These are phyloP conservation scores for Jordanella pulchra DNA, from an alignment of 2,797 vertebrate species.

Conservation along the genomic window DNA sequence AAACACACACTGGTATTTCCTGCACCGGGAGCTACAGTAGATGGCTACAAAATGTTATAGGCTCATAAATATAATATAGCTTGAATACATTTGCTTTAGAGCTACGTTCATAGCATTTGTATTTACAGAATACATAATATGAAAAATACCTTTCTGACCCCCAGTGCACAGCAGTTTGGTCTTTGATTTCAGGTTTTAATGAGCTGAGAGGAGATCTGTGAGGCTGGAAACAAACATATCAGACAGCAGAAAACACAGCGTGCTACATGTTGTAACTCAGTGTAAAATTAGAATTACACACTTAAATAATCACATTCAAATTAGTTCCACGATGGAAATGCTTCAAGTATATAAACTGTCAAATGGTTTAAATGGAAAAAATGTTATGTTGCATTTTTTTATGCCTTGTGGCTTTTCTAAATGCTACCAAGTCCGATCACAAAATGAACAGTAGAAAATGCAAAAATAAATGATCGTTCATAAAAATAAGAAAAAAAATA, in stretches of 20 bases:
- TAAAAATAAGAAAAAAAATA: not conserved
- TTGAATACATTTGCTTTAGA: constrained; percentile 73
- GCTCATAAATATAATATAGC: constrained; percentile 82
- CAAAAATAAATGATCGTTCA: constrained; percentile 5
- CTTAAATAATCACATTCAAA: constrained; percentile 64
- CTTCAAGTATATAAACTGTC: constrained; percentile 24
- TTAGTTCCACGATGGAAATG: constrained; percentile 45
- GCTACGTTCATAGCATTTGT: constrained; percentile 73
- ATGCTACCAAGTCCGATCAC: constrained; percentile 31
- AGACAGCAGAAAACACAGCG: constrained; percentile 38
- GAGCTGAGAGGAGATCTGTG: constrained; percentile 65
- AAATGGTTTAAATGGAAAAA: constrained; percentile 10
- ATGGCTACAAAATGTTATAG: constrained; percentile 80
- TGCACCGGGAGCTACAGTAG: constrained; percentile 68
- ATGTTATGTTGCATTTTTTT: constrained; percentile 36
- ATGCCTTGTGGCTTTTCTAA: constrained; percentile 25
- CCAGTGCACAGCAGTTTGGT: constrained; percentile 84
- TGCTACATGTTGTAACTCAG: constrained; percentile 49
- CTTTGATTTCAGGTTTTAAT: constrained; percentile 72
- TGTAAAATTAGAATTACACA: constrained; percentile 48
- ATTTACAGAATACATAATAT: constrained; percentile 76
- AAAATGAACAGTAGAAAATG: constrained; percentile 34
- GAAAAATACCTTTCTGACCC: constrained; percentile 79
- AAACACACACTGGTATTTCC: constrained; percentile 54
- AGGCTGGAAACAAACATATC: constrained; percentile 57